A percentile compares a stretch with the other conserved stretches of the same genome.
phyloP scores from a whole-genome alignment of 2,888 invertebrate genomes.

The Strigamia crassipes region DNA sequence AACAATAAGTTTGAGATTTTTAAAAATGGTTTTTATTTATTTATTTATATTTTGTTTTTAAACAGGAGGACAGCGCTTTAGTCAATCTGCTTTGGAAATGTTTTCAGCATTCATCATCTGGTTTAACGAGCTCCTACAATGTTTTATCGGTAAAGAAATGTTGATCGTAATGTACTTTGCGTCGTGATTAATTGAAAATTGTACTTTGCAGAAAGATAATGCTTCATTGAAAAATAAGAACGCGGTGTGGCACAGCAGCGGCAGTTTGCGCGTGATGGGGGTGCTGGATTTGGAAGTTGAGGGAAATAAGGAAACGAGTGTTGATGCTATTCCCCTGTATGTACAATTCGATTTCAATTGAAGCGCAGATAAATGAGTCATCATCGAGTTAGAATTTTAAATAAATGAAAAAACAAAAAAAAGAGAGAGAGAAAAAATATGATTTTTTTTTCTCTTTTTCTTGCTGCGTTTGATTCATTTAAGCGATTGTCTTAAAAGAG shows the following conservation, averaged over 20 bases:
- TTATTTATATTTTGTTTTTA: neutral
- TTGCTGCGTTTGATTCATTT: neutral
- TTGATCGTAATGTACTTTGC: neutral
- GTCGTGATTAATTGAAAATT: neutral
- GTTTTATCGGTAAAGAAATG: slow-evolving; percentile 50
- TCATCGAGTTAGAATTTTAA: slow-evolving; percentile 31
- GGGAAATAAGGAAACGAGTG: neutral
- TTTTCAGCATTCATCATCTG: slow-evolving; percentile 52
- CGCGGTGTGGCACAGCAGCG: slow-evolving; percentile 36
- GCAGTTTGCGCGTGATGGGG: slow-evolving; percentile 33
- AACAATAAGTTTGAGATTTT: neutral
- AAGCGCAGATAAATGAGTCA: neutral
- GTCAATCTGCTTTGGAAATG: slow-evolving; percentile 52
- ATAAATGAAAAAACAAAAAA: no score
- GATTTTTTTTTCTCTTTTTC: neutral
- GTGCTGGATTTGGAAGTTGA: neutral
- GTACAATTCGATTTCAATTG: slow-evolving; percentile 44
- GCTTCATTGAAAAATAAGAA: neutral
- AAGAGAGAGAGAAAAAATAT: neutral
- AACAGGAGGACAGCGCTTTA: slow-evolving; percentile 45
- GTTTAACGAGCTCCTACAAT: slow-evolving; percentile 51
- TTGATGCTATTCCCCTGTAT: slow-evolving; percentile 18
- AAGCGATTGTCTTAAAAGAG: slow-evolving; percentile 1
- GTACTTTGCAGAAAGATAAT: neutral
- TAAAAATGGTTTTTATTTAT: neutral